phyloP scores from a whole-genome alignment of 1,140 invertebrate species.

The Drosophila ogumai region DNA sequence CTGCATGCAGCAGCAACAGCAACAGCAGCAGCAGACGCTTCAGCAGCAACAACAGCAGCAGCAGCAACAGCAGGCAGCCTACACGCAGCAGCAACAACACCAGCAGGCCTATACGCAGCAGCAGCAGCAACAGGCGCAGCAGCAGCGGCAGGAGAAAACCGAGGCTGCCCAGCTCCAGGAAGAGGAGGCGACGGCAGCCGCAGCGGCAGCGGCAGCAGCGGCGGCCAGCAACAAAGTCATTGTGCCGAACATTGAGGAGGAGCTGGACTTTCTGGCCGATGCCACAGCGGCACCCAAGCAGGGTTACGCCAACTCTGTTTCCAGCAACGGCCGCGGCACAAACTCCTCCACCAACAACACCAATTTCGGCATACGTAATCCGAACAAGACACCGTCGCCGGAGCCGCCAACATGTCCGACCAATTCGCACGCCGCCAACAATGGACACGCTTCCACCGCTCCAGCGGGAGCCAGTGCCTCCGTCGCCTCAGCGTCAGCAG shows the following conservation, averaged over 20 bases:
- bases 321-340: slow-evolving; percentile 70
- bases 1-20: slow-evolving; percentile 84
- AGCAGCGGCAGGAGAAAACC: slow-evolving; percentile 69
- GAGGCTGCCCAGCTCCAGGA: slow-evolving; percentile 86
- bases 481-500: background rate
- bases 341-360: slow-evolving; percentile 77
- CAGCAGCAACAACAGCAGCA: slow-evolving; percentile 80
- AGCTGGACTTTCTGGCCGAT: slow-evolving; percentile 91
- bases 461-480: slow-evolving; percentile 19
- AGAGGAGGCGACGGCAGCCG: slow-evolving; percentile 86
- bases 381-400: slow-evolving; percentile 74
- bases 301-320: slow-evolving; percentile 85
- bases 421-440: slow-evolving; percentile 43
- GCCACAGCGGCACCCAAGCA: slow-evolving; percentile 85
- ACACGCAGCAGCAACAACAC: slow-evolving; percentile 79
- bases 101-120: slow-evolving; percentile 77
- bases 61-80: slow-evolving; percentile 78
- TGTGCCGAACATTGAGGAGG: slow-evolving; percentile 94
- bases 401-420: slow-evolving; percentile 64
- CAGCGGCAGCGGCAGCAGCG: slow-evolving; percentile 87
- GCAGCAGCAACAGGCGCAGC: slow-evolving; percentile 84
- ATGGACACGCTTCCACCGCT: slow-evolving; percentile 35
- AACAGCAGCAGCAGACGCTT: slow-evolving; percentile 82
- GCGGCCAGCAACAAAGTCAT: slow-evolving; percentile 90
- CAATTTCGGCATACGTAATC: slow-evolving; percentile 82